phyloP scores from a whole-genome alignment of 2,888 invertebrate genomes.

The Resseliella maxima region DNA sequence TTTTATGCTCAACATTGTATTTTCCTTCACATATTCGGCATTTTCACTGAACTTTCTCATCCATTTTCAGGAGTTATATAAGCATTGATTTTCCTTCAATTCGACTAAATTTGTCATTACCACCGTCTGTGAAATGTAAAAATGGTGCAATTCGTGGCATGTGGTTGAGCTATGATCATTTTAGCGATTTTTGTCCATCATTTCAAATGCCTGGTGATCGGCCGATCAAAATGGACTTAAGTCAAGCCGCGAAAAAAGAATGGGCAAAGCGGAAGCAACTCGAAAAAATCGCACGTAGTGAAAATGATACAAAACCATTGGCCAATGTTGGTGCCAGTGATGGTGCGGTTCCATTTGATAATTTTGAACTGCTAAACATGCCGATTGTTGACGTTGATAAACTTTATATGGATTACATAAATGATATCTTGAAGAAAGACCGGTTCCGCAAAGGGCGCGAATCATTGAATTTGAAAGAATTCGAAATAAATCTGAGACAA shows the following conservation, averaged over 20 bases:
- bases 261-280: slow-evolving; percentile 68
- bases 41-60: background rate
- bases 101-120: slow-evolving; percentile 67
- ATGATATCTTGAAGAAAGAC: slow-evolving; percentile 64
- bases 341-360: slow-evolving; percentile 58
- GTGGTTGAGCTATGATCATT: slow-evolving; percentile 70
- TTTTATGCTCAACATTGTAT: background rate
- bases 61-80: slow-evolving; percentile 64
- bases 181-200: slow-evolving; percentile 68
- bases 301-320: background rate
- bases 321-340: background rate
- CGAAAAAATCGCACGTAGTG: slow-evolving; percentile 60
- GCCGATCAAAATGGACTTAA: slow-evolving; percentile 44
- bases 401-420: slow-evolving; percentile 66
- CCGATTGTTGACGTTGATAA: slow-evolving; percentile 66
- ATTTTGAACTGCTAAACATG: slow-evolving; percentile 61
- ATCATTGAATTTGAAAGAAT: slow-evolving; percentile 67
- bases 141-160: slow-evolving; percentile 68
- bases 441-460: slow-evolving; percentile 65
- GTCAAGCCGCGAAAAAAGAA: slow-evolving; percentile 60
- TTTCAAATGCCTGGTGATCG: slow-evolving; percentile 62
- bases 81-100: slow-evolving; percentile 68
- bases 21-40: background rate
- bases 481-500: slow-evolving; percentile 80
- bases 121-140: slow-evolving; percentile 66